phyloP scores from a whole-genome alignment of 2,888 invertebrate genomes.

The Dryocosmus kuriphilus region DNA sequence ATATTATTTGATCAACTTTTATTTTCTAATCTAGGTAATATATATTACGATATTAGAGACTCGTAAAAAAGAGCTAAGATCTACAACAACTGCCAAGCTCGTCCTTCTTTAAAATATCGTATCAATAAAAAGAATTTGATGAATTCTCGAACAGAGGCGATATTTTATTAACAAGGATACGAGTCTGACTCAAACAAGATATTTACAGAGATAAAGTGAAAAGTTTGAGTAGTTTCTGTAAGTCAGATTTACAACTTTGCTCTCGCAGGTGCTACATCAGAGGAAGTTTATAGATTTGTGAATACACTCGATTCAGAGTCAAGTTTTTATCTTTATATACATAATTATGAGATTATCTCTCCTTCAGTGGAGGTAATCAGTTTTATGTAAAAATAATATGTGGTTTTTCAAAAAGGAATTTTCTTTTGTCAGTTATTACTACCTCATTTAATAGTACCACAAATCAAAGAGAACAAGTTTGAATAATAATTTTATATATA shows the following conservation, averaged over 20 bases:
- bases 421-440: neutral
- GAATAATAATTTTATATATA: neutral
- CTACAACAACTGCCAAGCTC: conserved; percentile 61
- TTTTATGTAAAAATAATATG: neutral
- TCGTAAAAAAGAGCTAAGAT: conserved; percentile 61
- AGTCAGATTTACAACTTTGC: neutral
- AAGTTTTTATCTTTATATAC: neutral
- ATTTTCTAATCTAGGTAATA: conserved; percentile 42
- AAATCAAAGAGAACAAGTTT: conserved; percentile 29
- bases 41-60: conserved; percentile 58
- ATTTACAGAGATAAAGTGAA: conserved; percentile 41
- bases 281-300: conserved; percentile 6
- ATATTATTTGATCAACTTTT: conserved; percentile 7
- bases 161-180: conserved; percentile 37
- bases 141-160: neutral
- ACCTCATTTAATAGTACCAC: conserved; percentile 29
- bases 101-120: conserved; percentile 21
- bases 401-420: neutral
- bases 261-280: neutral
- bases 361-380: neutral
- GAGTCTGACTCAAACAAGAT: conserved; percentile 53
- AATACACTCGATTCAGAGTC: neutral
- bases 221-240: conserved; percentile 34
- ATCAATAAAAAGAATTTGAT: neutral
- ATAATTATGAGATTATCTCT: neutral